Evolutionary conservation across 92 coral and sea anemone species (phyloP).

Genomic region (Diadumene lineata): DNA sequence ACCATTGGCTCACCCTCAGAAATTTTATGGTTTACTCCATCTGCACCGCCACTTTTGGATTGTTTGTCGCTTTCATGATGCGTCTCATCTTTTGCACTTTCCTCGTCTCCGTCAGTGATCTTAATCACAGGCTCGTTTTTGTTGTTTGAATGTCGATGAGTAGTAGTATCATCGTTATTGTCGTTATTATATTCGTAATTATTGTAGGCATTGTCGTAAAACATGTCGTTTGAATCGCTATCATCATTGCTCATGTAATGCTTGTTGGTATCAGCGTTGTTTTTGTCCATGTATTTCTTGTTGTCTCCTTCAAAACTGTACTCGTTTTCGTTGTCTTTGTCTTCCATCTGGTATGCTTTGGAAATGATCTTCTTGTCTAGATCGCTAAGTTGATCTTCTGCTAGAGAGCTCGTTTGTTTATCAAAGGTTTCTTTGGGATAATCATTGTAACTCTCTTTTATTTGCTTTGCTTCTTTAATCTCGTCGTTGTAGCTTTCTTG

Average conservation of each 20-base stretch:
- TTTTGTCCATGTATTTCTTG: not conserved
- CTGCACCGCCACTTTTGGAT: not conserved
- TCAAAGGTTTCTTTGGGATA: not conserved
- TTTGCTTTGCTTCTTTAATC: conserved; percentile 13
- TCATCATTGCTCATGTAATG: not conserved
- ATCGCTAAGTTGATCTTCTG: not conserved
- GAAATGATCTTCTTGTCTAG: not conserved
- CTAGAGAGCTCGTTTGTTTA: not conserved
- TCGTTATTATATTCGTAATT: not conserved
- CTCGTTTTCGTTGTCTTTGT: not conserved
- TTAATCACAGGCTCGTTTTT: not conserved
- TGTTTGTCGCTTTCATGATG: not conserved
- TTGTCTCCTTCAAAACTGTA: not conserved
- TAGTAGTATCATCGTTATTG: not conserved
- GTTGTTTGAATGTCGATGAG: not conserved
- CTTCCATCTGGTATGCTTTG: conserved; percentile 1
- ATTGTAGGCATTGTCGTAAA: not conserved
- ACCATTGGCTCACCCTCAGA: conserved; percentile 4
- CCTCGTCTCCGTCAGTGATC: not conserved
- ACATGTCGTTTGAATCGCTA: not conserved
- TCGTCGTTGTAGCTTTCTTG: not conserved
- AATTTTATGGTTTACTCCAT: not conserved
- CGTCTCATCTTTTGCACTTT: not conserved
- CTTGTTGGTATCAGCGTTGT: not conserved
- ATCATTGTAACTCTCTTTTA: conserved; percentile 4